Base-by-base conservation (phyloP, 2,797 vertebrate genomes). In the Malacoctenus gilli region DNA sequence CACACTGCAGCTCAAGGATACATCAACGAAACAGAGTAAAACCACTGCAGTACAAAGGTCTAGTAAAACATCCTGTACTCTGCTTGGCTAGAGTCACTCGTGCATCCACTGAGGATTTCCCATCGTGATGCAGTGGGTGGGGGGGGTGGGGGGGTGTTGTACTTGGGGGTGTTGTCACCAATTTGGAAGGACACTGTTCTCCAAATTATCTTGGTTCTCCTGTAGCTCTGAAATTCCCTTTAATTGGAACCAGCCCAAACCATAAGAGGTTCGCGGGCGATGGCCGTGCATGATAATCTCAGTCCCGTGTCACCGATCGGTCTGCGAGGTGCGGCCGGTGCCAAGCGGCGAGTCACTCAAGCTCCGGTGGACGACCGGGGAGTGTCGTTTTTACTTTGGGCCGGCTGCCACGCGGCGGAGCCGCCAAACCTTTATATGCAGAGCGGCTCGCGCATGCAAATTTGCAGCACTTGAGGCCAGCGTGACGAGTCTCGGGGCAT, bases 401-500 rank as follows among this genome's bases (percentile, higher is more conserved):
- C 53, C 31, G 13, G 18, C 55, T 58, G 59, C 59, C 52, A 55
- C n/a, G 40, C 5, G 1, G 66, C 35, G 1, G 21, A 39, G 36
- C 23, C 30, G 46, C 48, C 38, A 60, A 57, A 69, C 62, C 46
- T 36, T 39, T 4, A 42, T 53, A 53, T 37, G 40, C 53, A 50
- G 23, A 51, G 42, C 39, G 50, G n/a, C n/a, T n/a, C 30, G 39
- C 41, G 42, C 11, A 66, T 72, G 49, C 36, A 75, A 36, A 57
- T n/a, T n/a, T n/a, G n/a, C 30, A 42, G 21, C 14, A 35, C 36
- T 23, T 9, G 15, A 8, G 13, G 16, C 18, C 2, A 2, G 31
- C 40, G 31, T 51, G 43, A 65, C 51, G 43, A 55, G 31, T 38
- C 48, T 54, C 61, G 36, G 51, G 62, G 35, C 54, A 69, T 44